Evolutionary conservation across 1,140 invertebrate species (phyloP), one percentile per base, ranked within the genome.

Genomic region (Papilio aristodemus): DNA sequence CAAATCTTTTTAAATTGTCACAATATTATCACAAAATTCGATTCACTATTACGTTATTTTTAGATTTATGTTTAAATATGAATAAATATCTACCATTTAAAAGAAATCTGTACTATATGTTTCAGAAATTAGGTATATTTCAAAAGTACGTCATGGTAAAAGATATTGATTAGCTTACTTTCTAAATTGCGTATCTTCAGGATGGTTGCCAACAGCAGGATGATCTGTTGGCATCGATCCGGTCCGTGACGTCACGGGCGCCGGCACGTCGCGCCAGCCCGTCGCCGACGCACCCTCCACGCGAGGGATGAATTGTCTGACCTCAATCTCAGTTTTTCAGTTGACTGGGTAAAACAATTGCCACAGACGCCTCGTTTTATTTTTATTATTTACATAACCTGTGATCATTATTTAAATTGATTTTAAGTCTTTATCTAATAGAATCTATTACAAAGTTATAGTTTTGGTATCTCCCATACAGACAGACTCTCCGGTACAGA

Each of bases 201-300:
- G 39, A 43, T 66, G 13, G 68, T 70, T 63, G 59, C 41, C 59
- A 70, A 62, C 54, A 14, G 17, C 27, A 62, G 27, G 46, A 57
- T 58, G 19, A 60, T 71, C 73, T 72, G 69, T 70, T 67, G 69
- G 71, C 74, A 79, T 80, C 74, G 78, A 89, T 84, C 68, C 71
- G 63, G 74, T 60, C 68, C 37, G 70, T 81, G 79, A 84, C 73
- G 83, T 84, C 74, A 79, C 69, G 67, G 80, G 85, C 86, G 86
- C 77, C 87, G 43, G n/a, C 6, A 4, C 6, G 87, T 19, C 87
- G 82, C 85, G 87, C 67, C 87, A 66, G 7, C 19, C 7, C 71
- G 87, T 80, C 86, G 86, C 84, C 85, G 79, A 83, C 83, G 84
- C 86, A 88, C 80, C 79, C 79, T 83, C 77, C 41, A 57, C 58